Evolutionary conservation across 2,888 invertebrate genomes (phyloP).

Genomic region (Beris morrisii): DNA sequence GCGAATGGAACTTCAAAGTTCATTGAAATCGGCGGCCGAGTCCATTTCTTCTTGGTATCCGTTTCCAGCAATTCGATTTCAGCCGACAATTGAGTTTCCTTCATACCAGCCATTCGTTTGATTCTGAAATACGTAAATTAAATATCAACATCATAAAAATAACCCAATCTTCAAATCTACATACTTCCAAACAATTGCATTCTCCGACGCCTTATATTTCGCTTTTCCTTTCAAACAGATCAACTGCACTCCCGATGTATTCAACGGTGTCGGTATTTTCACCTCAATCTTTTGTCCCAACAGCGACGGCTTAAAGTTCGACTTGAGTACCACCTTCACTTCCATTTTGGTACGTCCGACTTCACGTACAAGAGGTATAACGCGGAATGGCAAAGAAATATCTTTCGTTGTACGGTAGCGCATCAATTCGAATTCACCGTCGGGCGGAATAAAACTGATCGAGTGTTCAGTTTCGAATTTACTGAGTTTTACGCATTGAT

Average conservation of each 20-base stretch:
- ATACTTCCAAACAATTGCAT: constrained; percentile 95
- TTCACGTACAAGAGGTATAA: constrained; percentile 96
- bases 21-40: constrained; percentile 99
- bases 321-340: constrained; percentile 98
- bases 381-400: constrained; percentile 98
- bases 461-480: constrained; percentile 99
- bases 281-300: constrained; percentile 99
- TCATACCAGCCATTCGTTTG: constrained; percentile 96
- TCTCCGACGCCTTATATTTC: constrained; percentile 99
- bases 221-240: constrained; percentile 99
- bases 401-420: constrained; percentile 99
- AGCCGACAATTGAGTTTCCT: constrained; percentile 98
- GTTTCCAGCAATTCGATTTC: constrained; percentile 98
- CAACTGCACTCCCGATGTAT: constrained; percentile 97
- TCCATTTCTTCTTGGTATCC: constrained; percentile 99
- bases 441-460: constrained; percentile 99
- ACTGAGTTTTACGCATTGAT: constrained; percentile 98
- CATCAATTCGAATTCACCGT: constrained; percentile 99
- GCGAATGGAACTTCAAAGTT: constrained; percentile 99
- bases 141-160: constrained; percentile 9
- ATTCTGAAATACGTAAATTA: constrained; percentile 60
- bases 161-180: constrained; percentile 48
- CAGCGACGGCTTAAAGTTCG: constrained; percentile 97
- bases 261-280: constrained; percentile 97
- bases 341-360: constrained; percentile 99